These are phyloP conservation scores for Champsocephalus esox DNA, from an alignment of 2,797 vertebrate species.

Conservation along the genomic window DNA sequence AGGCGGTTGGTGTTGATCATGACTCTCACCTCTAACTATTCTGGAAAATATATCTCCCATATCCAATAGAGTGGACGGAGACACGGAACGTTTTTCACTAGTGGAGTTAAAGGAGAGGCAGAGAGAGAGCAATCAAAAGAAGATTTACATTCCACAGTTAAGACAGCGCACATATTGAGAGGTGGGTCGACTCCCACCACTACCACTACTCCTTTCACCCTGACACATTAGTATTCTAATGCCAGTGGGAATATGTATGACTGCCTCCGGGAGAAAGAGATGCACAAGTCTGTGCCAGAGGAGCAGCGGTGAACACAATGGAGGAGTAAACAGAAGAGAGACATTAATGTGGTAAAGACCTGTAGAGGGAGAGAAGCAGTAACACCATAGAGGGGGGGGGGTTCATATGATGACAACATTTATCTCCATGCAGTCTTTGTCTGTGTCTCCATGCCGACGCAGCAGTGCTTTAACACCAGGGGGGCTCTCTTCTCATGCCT, in stretches of 20 bases:
- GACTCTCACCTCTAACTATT: constrained; percentile 65
- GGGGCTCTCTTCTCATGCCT: constrained; percentile 29
- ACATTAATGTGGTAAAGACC: constrained; percentile 48
- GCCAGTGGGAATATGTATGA: constrained; percentile 70
- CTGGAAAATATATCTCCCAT: constrained; percentile 47
- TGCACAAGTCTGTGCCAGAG: constrained; percentile 46
- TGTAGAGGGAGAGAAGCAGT: constrained; percentile 18
- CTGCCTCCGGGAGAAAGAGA: constrained; percentile 43
- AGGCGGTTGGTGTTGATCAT: not conserved
- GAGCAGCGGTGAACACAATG: constrained; percentile 46
- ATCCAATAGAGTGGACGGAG: not conserved
- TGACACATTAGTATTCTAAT: constrained; percentile 74
- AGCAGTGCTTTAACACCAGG: constrained; percentile 27
- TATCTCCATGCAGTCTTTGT: constrained; percentile 55
- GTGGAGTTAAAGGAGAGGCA: constrained; percentile 22
- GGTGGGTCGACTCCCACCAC: constrained; percentile 59
- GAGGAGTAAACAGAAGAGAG: constrained; percentile 44
- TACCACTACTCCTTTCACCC: constrained; percentile 62
- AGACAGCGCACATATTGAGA: constrained; percentile 73
- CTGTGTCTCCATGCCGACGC: constrained; percentile 51
- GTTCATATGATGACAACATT: constrained; percentile 50
- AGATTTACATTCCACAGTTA: constrained; percentile 59
- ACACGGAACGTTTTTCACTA: constrained; percentile 29
- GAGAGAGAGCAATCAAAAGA: constrained; percentile 37
- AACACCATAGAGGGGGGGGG: constrained; percentile 1